These are phyloP conservation scores for Ditylenchus dipsaci DNA, from an alignment of 1,140 invertebrate species.

Conservation along the genomic window DNA sequence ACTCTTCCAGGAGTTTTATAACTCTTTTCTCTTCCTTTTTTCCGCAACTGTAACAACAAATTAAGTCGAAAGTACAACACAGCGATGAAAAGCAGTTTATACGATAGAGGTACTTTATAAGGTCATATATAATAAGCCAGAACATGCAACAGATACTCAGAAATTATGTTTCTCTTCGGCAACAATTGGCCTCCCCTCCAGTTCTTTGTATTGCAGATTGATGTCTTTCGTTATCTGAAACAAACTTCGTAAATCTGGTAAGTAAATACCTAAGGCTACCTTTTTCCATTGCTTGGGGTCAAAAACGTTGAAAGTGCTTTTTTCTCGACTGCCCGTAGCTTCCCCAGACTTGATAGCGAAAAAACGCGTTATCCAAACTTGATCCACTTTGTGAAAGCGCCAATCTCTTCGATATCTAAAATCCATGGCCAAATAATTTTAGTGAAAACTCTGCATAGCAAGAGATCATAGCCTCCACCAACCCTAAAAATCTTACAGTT, in stretches of 20 bases:
- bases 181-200: slow-evolving; percentile 41
- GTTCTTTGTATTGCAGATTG: slow-evolving; percentile 49
- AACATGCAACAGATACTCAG: no score
- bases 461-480: background rate
- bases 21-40: no score
- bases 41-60: no score
- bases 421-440: background rate
- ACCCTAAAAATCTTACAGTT: slow-evolving; percentile 72
- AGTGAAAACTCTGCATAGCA: background rate
- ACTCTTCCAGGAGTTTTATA: no score
- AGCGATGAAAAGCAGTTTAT: no score
- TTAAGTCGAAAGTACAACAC: no score
- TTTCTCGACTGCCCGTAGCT: slow-evolving; percentile 88
- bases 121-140: no score
- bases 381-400: slow-evolving; percentile 97
- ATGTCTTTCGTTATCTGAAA: slow-evolving; percentile 52
- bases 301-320: slow-evolving; percentile 97
- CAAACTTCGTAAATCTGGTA: background rate
- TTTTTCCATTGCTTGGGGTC: slow-evolving; percentile 72
- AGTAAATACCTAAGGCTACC: slow-evolving; percentile 38
- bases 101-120: no score
- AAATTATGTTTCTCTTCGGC: background rate
- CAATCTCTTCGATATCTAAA: slow-evolving; percentile 86
- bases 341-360: slow-evolving; percentile 62
- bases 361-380: slow-evolving; percentile 96